Percentiles rank a stretch among this genome's conserved stretches.
Evolutionary conservation across 2,797 vertebrate genomes (phyloP).

Genomic region (Carduelis carduelis): DNA sequence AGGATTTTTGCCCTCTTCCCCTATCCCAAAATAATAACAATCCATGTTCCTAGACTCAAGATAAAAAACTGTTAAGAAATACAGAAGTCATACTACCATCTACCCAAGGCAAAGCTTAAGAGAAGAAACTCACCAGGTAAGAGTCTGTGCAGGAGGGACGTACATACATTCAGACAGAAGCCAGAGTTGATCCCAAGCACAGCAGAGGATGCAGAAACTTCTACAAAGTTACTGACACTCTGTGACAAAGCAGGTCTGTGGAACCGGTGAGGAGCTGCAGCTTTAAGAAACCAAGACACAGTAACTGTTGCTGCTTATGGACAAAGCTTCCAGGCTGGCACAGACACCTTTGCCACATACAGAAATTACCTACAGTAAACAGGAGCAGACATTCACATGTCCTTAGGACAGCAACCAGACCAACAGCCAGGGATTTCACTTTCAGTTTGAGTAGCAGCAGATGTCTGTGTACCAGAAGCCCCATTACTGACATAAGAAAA

Average conservation of each 20-base stretch:
- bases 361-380: background rate
- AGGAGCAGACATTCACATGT: background rate
- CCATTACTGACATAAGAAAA: background rate
- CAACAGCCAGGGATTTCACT: background rate
- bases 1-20: background rate
- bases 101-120: background rate
- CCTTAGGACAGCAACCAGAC: background rate
- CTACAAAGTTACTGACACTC: background rate
- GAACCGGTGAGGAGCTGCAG: background rate
- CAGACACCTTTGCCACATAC: background rate
- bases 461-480: background rate
- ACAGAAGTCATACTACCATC: background rate
- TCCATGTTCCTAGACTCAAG: background rate
- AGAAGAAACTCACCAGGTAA: background rate
- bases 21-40: background rate
- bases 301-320: background rate
- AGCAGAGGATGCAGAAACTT: background rate
- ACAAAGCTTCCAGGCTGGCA: background rate
- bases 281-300: background rate
- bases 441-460: background rate
- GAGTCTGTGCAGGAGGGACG: background rate
- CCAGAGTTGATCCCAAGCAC: background rate
- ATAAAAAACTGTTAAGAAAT: background rate
- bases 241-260: background rate
- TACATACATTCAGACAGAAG: background rate